Conservation (phyloP, 2,113 vertebrate species). For the Cichladusa arquata region DNA sequence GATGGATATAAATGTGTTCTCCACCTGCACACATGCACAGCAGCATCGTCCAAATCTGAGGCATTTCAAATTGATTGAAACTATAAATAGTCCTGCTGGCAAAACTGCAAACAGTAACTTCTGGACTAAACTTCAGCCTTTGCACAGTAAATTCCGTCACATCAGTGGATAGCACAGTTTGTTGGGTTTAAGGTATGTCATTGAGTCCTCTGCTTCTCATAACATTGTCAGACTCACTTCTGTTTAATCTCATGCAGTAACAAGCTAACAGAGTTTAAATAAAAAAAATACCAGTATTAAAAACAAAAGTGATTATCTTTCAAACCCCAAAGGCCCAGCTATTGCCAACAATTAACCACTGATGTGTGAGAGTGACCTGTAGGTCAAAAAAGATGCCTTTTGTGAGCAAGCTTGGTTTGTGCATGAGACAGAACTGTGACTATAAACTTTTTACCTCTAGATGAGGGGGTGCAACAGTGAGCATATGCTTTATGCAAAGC, state of each 20-base stretch:
- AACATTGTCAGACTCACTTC: conserved; percentile 27
- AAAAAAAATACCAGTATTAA: conserved; percentile 11
- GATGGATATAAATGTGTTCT: conserved; percentile 46
- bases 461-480: not conserved
- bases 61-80: conserved; percentile 61
- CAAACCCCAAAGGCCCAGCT: not conserved
- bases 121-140: conserved; percentile 45
- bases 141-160: conserved; percentile 28
- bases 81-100: conserved; percentile 63
- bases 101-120: conserved; percentile 71
- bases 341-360: conserved; percentile 16
- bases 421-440: not conserved
- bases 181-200: conserved; percentile 28
- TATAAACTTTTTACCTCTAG: not conserved
- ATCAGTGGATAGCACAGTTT: not conserved
- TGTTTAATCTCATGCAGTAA: conserved; percentile 57
- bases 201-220: conserved; percentile 31
- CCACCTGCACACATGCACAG: conserved; percentile 63
- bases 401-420: not conserved
- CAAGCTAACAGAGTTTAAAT: conserved; percentile 47
- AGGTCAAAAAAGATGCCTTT: conserved; percentile 1
- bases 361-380: not conserved
- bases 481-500: not conserved
- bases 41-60: conserved; percentile 48
- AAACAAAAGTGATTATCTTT: not conserved